Percentiles rank a stretch among this genome's conserved stretches.
phyloP scores from a whole-genome alignment of 2,888 invertebrate species.

The Spialia ferax region DNA sequence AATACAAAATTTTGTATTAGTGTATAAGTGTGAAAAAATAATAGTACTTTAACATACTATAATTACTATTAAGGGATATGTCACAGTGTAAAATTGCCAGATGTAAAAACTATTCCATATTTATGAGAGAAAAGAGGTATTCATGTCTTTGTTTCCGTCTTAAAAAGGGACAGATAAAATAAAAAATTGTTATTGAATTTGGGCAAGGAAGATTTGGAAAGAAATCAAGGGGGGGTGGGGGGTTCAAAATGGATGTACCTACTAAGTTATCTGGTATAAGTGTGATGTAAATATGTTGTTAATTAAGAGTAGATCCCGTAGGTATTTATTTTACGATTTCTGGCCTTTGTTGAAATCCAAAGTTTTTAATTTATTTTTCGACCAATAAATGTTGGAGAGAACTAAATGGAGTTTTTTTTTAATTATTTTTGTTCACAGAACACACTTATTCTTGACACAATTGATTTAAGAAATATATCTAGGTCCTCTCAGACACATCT shows the following conservation, averaged over 20 bases:
- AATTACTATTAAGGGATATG: background rate
- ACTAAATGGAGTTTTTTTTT: conserved; percentile 64
- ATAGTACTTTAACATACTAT: conserved; percentile 17
- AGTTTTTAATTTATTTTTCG: conserved; percentile 87
- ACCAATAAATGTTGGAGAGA: conserved; percentile 87
- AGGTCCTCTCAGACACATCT: no score
- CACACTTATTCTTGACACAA: no score
- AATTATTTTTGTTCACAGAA: background rate
- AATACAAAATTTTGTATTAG: conserved; percentile 27
- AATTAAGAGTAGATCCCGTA: conserved; percentile 78
- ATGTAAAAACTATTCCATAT: background rate
- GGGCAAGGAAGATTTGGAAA: conserved; percentile 61
- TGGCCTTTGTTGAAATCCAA: conserved; percentile 86
- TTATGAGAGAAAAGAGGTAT: background rate
- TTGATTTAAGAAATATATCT: no score
- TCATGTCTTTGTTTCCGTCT: conserved; percentile 54
- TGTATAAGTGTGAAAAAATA: background rate
- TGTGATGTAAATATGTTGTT: conserved; percentile 81
- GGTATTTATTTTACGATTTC: conserved; percentile 85
- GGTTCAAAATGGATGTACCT: conserved; percentile 63
- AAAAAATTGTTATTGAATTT: conserved; percentile 66
- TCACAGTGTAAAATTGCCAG: conserved; percentile 16
- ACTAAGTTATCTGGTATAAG: conserved; percentile 64
- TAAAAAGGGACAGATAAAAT: conserved; percentile 63
- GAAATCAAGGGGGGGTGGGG: conserved; percentile 49